phyloP scores from a whole-genome alignment of 2,113 vertebrate species.

The Bambusicola thoracicus region DNA sequence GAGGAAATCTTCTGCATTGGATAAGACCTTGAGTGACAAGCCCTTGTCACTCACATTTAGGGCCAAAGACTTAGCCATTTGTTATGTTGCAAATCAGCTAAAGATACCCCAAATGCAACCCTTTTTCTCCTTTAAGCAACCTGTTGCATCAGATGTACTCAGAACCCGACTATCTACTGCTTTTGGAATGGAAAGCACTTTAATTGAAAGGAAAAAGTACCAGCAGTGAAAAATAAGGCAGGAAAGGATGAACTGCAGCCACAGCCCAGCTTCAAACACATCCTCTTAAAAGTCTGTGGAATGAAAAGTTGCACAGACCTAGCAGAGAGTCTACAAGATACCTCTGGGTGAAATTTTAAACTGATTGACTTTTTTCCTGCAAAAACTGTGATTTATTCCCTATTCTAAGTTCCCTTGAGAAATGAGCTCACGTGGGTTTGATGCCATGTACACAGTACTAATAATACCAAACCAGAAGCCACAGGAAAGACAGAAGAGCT shows the following conservation, averaged over 20 bases:
- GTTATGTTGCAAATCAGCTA: not conserved
- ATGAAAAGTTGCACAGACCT: not conserved
- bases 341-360: not conserved
- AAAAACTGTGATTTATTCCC: not conserved
- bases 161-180: not conserved
- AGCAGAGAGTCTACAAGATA: not conserved
- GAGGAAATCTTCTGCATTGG: not conserved
- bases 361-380: not conserved
- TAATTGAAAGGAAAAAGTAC: not conserved
- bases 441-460: not conserved
- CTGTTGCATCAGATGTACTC: not conserved
- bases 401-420: not conserved
- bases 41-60: not conserved
- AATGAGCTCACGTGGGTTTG: not conserved
- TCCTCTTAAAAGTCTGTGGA: not conserved
- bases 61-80: not conserved
- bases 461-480: not conserved
- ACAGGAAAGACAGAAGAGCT: not conserved
- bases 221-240: not conserved
- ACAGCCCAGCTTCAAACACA: not conserved
- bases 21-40: slow-evolving; percentile 6
- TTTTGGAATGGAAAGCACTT: not conserved
- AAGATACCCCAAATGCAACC: not conserved
- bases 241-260: not conserved
- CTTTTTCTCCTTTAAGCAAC: not conserved